Evolutionary conservation across 2,797 vertebrate genomes (phyloP), one percentile per base, ranked within the genome.

Genomic region (Sphenopsis melanotis): DNA sequence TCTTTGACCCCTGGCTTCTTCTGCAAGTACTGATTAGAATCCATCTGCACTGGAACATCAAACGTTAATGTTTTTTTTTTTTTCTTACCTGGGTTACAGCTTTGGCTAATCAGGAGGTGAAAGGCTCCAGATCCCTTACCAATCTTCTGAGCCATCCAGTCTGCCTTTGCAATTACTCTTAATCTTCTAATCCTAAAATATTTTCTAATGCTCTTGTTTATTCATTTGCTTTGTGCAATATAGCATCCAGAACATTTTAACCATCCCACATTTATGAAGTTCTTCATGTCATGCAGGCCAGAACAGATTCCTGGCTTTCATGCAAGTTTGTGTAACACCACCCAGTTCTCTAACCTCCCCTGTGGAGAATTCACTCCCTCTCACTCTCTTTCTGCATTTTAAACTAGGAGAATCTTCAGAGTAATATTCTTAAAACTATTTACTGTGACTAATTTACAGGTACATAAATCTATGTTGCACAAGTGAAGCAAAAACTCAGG

Each of bases 101-200:
- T 95, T 93, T 64, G 86, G 83, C 83, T 95, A 96, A 94, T 93
- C 84, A 92, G 87, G 84, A 94, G 93, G 85, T 92, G 78, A 93
- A 96, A 96, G 93, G 92, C 93, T 94, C 70, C 70, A 93, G 90
- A 91, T 94, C 87, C 90, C 87, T 94, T 91, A 96, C 93, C 96
- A 96, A 86, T 79, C 95, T 95, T 66, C 89, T 93, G 77, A 96
- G 91, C 94, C 92, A 97, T 90, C 83, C 89, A 95, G 93, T 96
- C 93, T 97, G 89, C 91, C 89, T 84, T 94, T 95, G 93, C 92
- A 90, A 96, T 97, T 97, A 97, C 66, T 94, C 81, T 91, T 97
- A 97, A 97, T 97, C 96, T 97, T 96, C 95, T 97, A 97, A 97
- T 97, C 96, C 96, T 93, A 90, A 95, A 95, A 34, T 91, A 95